Conservation (phyloP, 2,797 vertebrate genomes). For the Megalops cyprinoides region DNA sequence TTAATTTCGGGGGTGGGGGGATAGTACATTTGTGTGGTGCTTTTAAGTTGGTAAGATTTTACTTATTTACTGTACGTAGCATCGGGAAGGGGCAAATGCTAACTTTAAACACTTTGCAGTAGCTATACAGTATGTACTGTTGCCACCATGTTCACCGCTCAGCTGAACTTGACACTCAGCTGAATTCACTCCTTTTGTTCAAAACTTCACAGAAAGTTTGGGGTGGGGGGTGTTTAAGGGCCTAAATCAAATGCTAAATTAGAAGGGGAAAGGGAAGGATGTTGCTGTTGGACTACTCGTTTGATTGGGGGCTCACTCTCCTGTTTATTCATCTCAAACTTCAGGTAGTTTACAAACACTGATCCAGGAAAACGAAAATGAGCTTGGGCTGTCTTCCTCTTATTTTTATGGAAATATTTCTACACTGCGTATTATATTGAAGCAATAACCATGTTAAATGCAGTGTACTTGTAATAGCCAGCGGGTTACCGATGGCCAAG, state of each 20-base stretch:
- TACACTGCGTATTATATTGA: constrained; percentile 44
- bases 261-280: constrained; percentile 79
- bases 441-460: constrained; percentile 75
- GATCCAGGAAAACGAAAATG: constrained; percentile 67
- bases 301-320: constrained; percentile 77
- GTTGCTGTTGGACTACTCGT: constrained; percentile 78
- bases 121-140: constrained; percentile 74
- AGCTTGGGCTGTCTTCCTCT: constrained; percentile 75
- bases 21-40: constrained; percentile 86
- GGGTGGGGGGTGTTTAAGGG: constrained; percentile 57
- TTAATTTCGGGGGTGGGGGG: constrained; percentile 54
- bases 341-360: constrained; percentile 87
- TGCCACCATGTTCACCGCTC: constrained; percentile 74
- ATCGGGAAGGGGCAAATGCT: constrained; percentile 42
- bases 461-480: constrained; percentile 46
- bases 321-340: constrained; percentile 64
- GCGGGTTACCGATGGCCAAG: constrained; percentile 63
- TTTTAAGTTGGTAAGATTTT: constrained; percentile 90
- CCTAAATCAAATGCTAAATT: constrained; percentile 62
- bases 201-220: constrained; percentile 54
- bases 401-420: constrained; percentile 60
- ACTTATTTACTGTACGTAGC: constrained; percentile 82
- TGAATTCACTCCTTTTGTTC: constrained; percentile 80
- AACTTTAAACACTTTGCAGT: neutral
- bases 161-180: constrained; percentile 79